Conservation (phyloP, 2,888 invertebrate genomes). For the Timandra comae region DNA sequence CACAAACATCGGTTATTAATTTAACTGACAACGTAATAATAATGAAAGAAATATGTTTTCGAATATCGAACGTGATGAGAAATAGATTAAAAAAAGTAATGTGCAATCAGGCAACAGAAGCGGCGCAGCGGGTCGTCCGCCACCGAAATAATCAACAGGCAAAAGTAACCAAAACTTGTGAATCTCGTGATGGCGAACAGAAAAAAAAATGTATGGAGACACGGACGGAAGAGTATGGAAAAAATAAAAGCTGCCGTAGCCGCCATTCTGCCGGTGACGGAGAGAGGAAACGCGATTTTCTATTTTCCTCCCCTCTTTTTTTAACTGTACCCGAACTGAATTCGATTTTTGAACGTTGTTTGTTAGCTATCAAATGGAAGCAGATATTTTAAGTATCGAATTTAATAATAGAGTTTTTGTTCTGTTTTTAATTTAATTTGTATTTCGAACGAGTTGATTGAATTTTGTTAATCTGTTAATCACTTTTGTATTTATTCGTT, state of each 20-base stretch:
- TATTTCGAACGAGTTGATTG: not conserved
- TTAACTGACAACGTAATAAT: conserved; percentile 19
- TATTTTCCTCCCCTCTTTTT: conserved; percentile 48
- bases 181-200: conserved; percentile 26
- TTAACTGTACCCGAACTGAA: conserved; percentile 22
- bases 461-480: too few species aligned
- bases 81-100: conserved; percentile 33
- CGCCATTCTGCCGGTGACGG: conserved; percentile 68
- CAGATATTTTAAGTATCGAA: conserved; percentile 18
- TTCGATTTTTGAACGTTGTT: conserved; percentile 12
- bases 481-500: too few species aligned
- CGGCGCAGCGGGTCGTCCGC: conserved; percentile 56
- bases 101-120: conserved; percentile 61
- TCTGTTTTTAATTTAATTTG: not conserved
- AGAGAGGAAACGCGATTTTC: conserved; percentile 63
- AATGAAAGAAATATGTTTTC: conserved; percentile 12
- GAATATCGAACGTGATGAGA: conserved; percentile 19
- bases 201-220: conserved; percentile 34
- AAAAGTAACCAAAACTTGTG: conserved; percentile 54
- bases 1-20: conserved; percentile 13
- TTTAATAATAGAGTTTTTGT: conserved; percentile 16
- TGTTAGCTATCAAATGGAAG: conserved; percentile 18
- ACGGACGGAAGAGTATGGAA: conserved; percentile 50
- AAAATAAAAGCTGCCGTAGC: conserved; percentile 56
- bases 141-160: conserved; percentile 67